phyloP scores from a whole-genome alignment of 2,797 vertebrate species.

The Remorina albescens region DNA sequence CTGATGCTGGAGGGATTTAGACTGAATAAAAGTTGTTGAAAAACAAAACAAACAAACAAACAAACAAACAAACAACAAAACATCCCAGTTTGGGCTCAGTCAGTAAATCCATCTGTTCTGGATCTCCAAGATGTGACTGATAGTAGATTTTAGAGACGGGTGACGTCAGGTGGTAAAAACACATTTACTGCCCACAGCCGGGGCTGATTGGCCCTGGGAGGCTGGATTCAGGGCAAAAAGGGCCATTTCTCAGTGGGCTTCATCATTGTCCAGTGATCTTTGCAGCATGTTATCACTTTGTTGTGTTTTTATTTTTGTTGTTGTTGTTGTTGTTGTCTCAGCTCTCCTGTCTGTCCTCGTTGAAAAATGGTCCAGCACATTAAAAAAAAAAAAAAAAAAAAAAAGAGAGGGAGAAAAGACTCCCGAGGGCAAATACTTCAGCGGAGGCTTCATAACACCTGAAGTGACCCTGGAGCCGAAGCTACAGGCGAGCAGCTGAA shows the following conservation, averaged over 20 bases:
- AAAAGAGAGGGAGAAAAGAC: background rate
- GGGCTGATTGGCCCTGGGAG: constrained; percentile 2
- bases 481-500: constrained; percentile 26
- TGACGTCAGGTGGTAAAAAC: no score
- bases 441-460: constrained; percentile 28
- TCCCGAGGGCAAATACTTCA: constrained; percentile 31
- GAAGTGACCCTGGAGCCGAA: constrained; percentile 39
- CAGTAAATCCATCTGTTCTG: no score
- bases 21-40: constrained; percentile 4
- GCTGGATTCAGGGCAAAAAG: constrained; percentile 16
- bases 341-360: background rate
- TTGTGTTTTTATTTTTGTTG: no score
- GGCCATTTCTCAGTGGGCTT: background rate
- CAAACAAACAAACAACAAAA: no score
- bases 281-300: constrained; percentile 8
- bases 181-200: background rate
- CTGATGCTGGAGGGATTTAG: background rate
- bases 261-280: constrained; percentile 18
- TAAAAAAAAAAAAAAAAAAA: constrained; percentile 8
- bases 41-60: no score
- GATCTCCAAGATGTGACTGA: no score
- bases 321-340: constrained; percentile 3
- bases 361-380: constrained; percentile 25
- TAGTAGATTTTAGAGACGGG: no score
- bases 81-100: no score